Evolutionary conservation across 2,888 invertebrate genomes (phyloP).

Genomic region (Liodrosophila aerea): DNA sequence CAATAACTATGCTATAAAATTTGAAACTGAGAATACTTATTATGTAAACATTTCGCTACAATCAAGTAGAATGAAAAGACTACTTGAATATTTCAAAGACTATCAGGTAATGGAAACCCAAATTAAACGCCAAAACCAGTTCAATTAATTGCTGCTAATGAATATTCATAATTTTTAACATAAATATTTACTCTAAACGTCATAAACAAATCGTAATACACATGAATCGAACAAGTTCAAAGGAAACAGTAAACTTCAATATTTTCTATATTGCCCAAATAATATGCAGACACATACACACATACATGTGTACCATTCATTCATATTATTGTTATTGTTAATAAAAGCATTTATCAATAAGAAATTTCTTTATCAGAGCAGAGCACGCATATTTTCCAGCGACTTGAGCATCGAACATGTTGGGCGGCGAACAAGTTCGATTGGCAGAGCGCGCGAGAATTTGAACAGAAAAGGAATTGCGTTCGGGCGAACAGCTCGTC

Average conservation of each 20-base stretch:
- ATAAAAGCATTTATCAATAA: slow-evolving; percentile 5
- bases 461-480: slow-evolving; percentile 14
- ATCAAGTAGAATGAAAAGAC: background rate
- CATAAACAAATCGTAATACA: background rate
- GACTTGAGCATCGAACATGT: no score
- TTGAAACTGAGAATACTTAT: background rate
- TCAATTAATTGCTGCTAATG: background rate
- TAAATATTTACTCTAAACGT: slow-evolving; percentile 11
- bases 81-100: background rate
- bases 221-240: background rate
- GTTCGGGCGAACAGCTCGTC: slow-evolving; percentile 15
- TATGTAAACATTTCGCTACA: slow-evolving; percentile 1
- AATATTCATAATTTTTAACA: slow-evolving; percentile 1
- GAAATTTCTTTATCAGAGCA: slow-evolving; percentile 14
- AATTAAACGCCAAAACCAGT: slow-evolving; percentile 1
- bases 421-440: no score
- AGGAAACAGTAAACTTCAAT: no score
- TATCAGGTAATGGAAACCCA: background rate
- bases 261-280: no score
- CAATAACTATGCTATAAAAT: slow-evolving; percentile 4
- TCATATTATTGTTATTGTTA: background rate
- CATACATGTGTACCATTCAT: background rate
- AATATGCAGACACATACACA: no score
- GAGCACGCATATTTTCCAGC: no score
- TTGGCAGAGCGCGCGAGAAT: slow-evolving; percentile 48